Evolutionary conservation across 2,888 invertebrate genomes (phyloP).

Genomic region (Chalcosyrphus nemorum): DNA sequence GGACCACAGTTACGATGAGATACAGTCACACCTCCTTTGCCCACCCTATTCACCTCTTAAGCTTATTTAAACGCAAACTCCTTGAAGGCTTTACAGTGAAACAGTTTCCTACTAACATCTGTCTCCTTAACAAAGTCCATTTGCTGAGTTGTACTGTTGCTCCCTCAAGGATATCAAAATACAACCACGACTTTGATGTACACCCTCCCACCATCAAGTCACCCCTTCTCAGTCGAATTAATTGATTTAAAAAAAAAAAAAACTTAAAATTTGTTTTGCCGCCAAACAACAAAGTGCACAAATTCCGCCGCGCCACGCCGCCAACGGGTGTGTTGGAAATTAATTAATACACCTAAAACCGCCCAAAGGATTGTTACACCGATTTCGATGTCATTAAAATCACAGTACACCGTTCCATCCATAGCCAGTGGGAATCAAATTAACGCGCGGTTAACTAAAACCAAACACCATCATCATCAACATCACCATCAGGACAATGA

Average conservation of each 20-base stretch:
- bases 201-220: background rate
- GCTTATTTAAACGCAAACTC: too few species aligned
- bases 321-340: constrained; percentile 45
- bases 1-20: too few species aligned
- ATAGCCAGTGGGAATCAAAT: constrained; percentile 71
- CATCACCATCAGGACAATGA: constrained; percentile 43
- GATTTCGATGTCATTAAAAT: constrained; percentile 68
- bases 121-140: too few species aligned
- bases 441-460: constrained; percentile 73
- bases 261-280: constrained; percentile 55
- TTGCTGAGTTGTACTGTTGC: too few species aligned
- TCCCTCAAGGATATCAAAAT: background rate
- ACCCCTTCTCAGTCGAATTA: constrained; percentile 12
- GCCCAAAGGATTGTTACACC: constrained; percentile 50
- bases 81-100: too few species aligned
- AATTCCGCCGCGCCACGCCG: too few species aligned
- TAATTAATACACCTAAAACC: constrained; percentile 64
- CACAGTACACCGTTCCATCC: constrained; percentile 48
- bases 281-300: constrained; percentile 55
- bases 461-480: constrained; percentile 66
- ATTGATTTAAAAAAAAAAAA: constrained; percentile 64
- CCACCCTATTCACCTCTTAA: too few species aligned
- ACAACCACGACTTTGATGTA: background rate
- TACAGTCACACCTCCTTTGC: too few species aligned
- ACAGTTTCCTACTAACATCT: too few species aligned